A percentile compares a stretch with the other conserved stretches of the same genome.
Conservation (phyloP, 2,797 vertebrate species). For the Cercopithecus mitis region DNA sequence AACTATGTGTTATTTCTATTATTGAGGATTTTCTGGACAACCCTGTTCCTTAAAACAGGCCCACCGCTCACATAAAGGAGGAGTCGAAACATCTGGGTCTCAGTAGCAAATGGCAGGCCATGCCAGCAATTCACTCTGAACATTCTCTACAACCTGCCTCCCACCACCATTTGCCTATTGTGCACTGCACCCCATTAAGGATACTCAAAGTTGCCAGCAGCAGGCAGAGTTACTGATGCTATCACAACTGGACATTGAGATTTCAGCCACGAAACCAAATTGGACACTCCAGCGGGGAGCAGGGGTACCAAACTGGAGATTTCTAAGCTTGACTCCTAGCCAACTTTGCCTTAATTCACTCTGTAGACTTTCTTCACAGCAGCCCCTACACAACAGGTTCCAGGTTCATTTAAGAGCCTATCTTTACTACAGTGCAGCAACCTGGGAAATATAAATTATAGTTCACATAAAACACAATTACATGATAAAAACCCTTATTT, state of each 20-base stretch:
- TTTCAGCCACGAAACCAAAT: not conserved
- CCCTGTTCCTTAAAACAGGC: not conserved
- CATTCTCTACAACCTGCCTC: not conserved
- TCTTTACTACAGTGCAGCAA: not conserved
- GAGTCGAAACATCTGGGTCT: not conserved
- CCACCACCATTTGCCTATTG: not conserved
- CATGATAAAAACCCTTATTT: not conserved
- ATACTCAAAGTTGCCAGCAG: not conserved
- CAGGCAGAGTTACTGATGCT: not conserved
- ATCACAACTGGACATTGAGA: not conserved
- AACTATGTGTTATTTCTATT: not conserved
- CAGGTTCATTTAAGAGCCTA: not conserved
- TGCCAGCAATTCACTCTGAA: not conserved
- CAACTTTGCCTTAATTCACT: not conserved
- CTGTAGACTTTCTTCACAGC: not conserved
- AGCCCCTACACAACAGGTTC: not conserved
- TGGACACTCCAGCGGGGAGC: not conserved
- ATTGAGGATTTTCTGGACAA: not conserved
- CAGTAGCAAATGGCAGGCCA: not conserved
- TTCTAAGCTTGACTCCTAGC: not conserved
- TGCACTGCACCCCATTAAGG: not conserved
- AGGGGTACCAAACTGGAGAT: not conserved
- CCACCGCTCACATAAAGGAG: not conserved
- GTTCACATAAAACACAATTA: not conserved
- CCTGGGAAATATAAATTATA: not conserved